Base-by-base conservation (phyloP, 2,888 invertebrate species). In the Agrilus cyanescens region DNA sequence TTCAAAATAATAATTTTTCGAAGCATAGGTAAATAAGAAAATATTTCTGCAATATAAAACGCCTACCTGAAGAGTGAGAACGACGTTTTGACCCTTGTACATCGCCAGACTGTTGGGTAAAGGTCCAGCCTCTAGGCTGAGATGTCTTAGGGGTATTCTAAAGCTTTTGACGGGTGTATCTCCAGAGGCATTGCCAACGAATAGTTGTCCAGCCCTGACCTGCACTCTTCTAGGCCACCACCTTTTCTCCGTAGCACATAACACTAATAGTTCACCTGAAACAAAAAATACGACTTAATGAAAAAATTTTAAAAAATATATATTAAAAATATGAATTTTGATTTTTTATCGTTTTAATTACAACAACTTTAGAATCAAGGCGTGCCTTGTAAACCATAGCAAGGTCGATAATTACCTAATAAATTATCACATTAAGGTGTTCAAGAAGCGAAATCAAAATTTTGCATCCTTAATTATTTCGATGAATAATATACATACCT, bases 171-270 rank as follows among this genome's bases (percentile, higher is more conserved):
- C 39, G 16, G 48, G 20, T 34, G 47, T 48, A 12, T 53, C 54
- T 14, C 45, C 46, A 36, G 48, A 43, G 29, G 46, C 48, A 13
- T 54, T 50, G 15, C 58, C 59, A 64, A 76, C 70, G 61, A 72
- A 67, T 57, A 69, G 63, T 47, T 63, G 58, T 14, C 61, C 59
- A 64, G 74, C 73, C 66, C 73, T 72, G 60, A 76, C 71, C 62
- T 70, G 70, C 54, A 72, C 67, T 66, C 72, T 71, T 64, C 75
- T 68, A 60, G 72, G 73, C 69, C 72, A 63, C 72, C 73, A 73
- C 59, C 58, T 63, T 57, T 63, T 63, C 58, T 65, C 61, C 50
- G 57, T 52, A 14, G 55, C 59, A 46, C 58, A 56, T 56, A 61
- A 63, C 57, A 66, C 58, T 43, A 65, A 49, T 42, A 66, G 54